A percentile compares a stretch with the other conserved stretches of the same genome.
Evolutionary conservation across 2,113 vertebrate genomes (phyloP).

Genomic region (Argyrosomus japonicus): DNA sequence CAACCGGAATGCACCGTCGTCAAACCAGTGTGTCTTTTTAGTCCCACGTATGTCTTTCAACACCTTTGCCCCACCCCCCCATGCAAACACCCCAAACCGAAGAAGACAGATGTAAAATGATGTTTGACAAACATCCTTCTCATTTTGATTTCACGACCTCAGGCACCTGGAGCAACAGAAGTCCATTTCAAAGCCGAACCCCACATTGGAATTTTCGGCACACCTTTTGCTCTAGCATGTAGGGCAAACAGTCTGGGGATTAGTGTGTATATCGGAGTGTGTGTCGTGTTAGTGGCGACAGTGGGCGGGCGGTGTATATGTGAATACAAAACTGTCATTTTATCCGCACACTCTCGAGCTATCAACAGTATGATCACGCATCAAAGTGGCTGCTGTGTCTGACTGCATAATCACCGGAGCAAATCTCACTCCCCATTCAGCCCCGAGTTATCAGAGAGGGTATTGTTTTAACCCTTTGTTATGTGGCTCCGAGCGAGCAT

Average conservation of each 20-base stretch:
- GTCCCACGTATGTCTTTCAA: slow-evolving; percentile 13
- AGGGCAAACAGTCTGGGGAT: slow-evolving; percentile 59
- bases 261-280: slow-evolving; percentile 43
- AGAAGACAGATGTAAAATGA: slow-evolving; percentile 46
- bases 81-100: slow-evolving; percentile 15
- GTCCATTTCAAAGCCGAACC: slow-evolving; percentile 53
- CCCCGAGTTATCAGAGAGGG: slow-evolving; percentile 69
- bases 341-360: slow-evolving; percentile 59
- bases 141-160: slow-evolving; percentile 63
- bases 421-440: slow-evolving; percentile 76
- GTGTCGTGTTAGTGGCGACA: slow-evolving; percentile 19
- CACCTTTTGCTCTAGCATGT: slow-evolving; percentile 45
- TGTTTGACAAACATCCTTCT: slow-evolving; percentile 67
- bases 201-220: slow-evolving; percentile 61
- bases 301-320: slow-evolving; percentile 51
- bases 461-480: slow-evolving; percentile 80
- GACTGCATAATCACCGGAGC: slow-evolving; percentile 78
- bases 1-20: neutral
- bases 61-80: too few species aligned
- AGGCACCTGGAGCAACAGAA: slow-evolving; percentile 33
- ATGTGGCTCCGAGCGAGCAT: slow-evolving; percentile 13
- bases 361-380: slow-evolving; percentile 80
- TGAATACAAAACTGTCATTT: slow-evolving; percentile 73
- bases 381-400: slow-evolving; percentile 77
- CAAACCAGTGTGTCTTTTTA: neutral